These are phyloP conservation scores for Melanophora roralis DNA, from an alignment of 2,888 invertebrate genomes.

Conservation along the genomic window DNA sequence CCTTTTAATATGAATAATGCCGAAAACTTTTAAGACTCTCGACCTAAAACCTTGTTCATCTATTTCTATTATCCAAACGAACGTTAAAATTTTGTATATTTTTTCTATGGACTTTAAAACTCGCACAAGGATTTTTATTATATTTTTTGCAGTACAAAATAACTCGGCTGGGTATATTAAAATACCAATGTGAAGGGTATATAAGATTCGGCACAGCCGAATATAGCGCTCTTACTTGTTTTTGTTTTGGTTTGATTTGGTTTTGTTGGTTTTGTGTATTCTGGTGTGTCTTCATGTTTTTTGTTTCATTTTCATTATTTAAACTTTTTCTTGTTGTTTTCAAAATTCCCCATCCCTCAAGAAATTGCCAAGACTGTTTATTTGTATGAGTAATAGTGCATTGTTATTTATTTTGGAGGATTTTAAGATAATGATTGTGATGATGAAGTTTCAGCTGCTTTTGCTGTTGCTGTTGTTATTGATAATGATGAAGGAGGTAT, in stretches of 20 bases:
- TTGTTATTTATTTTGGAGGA: conserved; percentile 58
- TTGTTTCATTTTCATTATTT: conserved; percentile 11
- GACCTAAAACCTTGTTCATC: no score
- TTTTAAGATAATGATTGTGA: conserved; percentile 56
- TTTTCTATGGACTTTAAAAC: no score
- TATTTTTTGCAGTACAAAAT: no score
- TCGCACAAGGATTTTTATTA: no score
- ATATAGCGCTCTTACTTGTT: no score
- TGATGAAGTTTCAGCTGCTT: conserved; percentile 6
- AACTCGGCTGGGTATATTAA: no score
- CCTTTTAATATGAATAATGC: no score
- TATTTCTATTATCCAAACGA: no score
- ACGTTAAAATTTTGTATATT: no score
- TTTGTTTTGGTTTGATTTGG: conserved; percentile 40
- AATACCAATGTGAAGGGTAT: no score
- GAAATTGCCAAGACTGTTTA: not conserved
- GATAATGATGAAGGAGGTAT: conserved; percentile 18
- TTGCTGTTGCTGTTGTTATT: conserved; percentile 9
- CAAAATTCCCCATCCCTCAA: not conserved
- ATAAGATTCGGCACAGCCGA: no score
- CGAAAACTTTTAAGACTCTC: no score
- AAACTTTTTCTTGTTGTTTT: conserved; percentile 17
- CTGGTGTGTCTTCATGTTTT: conserved; percentile 59
- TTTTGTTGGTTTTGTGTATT: conserved; percentile 59
- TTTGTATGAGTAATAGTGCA: conserved; percentile 12